A percentile compares a stretch with the other conserved stretches of the same genome.
Conservation (phyloP, 2,888 invertebrate genomes). For the Sisyra nigra region DNA sequence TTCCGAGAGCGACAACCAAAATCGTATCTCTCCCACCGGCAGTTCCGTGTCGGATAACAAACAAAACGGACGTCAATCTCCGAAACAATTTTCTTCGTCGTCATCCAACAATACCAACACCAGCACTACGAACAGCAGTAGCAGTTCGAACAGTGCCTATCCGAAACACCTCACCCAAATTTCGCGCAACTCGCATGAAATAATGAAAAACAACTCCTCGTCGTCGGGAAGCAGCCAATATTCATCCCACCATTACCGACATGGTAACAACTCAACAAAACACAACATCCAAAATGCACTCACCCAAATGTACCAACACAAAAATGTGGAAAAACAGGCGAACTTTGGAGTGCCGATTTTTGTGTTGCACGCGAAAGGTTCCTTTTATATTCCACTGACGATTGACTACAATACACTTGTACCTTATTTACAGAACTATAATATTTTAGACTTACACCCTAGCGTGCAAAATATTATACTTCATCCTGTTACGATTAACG, state of each 20-base stretch:
- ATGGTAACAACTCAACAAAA: constrained; percentile 10
- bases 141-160: not conserved
- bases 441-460: constrained; percentile 36
- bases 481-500: constrained; percentile 80
- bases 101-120: constrained; percentile 5
- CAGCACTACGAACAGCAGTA: not conserved
- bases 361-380: constrained; percentile 75
- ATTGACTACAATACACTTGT: constrained; percentile 57
- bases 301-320: constrained; percentile 8
- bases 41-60: constrained; percentile 18
- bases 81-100: constrained; percentile 5
- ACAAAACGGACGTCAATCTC: constrained; percentile 8
- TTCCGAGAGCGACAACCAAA: constrained; percentile 20
- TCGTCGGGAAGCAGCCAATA: not conserved
- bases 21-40: constrained; percentile 19
- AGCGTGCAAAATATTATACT: constrained; percentile 42
- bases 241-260: constrained; percentile 13
- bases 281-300: constrained; percentile 13
- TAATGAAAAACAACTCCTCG: constrained; percentile 1
- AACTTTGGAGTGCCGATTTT: constrained; percentile 66
- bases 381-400: constrained; percentile 75
- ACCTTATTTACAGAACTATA: constrained; percentile 47
- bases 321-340: constrained; percentile 11
- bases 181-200: constrained; percentile 3
- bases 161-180: constrained; percentile 6